phyloP scores from a whole-genome alignment of 2,797 vertebrate genomes.

The Phoebastria nigripes region DNA sequence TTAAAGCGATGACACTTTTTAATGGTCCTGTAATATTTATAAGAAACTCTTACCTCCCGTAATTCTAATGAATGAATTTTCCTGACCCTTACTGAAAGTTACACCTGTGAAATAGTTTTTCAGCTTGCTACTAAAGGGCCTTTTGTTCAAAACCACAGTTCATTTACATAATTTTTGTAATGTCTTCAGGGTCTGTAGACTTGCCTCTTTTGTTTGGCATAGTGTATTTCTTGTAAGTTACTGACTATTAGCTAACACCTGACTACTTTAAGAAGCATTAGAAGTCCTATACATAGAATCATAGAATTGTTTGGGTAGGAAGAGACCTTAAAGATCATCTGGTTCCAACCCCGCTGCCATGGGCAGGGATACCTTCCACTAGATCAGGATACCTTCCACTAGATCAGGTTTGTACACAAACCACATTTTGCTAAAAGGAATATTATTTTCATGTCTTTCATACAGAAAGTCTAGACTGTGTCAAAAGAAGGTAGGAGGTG shows the following conservation, averaged over 20 bases:
- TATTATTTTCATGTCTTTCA: not conserved
- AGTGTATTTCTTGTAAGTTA: not conserved
- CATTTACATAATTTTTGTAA: constrained; percentile 39
- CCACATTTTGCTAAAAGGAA: not conserved
- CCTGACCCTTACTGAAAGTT: constrained; percentile 74
- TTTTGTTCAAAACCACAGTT: constrained; percentile 41
- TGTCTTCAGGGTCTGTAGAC: not conserved
- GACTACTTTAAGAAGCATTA: not conserved
- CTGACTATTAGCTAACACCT: not conserved
- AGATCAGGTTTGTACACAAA: not conserved
- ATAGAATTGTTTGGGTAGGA: not conserved
- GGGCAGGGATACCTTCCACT: not conserved
- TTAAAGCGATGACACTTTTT: constrained; percentile 71
- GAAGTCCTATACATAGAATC: not conserved
- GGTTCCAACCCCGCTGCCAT: not conserved
- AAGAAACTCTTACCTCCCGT: constrained; percentile 74
- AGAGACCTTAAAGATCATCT: not conserved
- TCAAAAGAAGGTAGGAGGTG: not conserved
- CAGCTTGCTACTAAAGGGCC: constrained; percentile 44
- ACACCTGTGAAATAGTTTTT: constrained; percentile 58
- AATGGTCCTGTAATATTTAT: constrained; percentile 77
- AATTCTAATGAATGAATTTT: constrained; percentile 78
- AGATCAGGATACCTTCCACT: not conserved
- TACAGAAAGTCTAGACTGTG: not conserved
- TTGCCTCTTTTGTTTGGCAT: not conserved